Evolutionary conservation across 2,113 vertebrate species (phyloP), one percentile per base, ranked within the genome.

Genomic region (Tragelaphus buxtoni): DNA sequence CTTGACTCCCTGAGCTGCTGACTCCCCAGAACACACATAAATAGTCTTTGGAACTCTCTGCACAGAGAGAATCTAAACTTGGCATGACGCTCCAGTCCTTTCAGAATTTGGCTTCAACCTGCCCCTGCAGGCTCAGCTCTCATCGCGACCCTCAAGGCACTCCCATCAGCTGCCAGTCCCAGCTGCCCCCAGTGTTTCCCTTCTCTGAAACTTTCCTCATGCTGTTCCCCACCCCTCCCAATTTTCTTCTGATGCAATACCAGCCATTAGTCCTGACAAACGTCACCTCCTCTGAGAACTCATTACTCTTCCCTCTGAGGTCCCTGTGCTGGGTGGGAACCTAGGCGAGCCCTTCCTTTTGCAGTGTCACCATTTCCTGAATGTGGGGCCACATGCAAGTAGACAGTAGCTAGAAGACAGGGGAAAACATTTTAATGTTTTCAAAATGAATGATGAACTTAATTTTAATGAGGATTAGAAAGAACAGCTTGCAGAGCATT

Each of bases 121-220:
- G 39, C 13, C 22, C 30, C 17, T 55, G 51, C 53, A 51, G 79
- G 8, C 39, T n/a, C 69, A 65, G 49, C 30, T 47, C 35, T 61
- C 22, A 2, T 58, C 4, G 4, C 0, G 1, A 79, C n/a, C 56
- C 69, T 63, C 6, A 22, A 18, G 56, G 63, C 0, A 0, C 26
- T 55, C 51, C 45, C 26, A 4, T 74, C 18, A 6, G 63, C 85
- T 14, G 16, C 39, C 11, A 24, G n/a, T 14, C 47, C 39, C 39
- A 2, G 51, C 65, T 28, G 8, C 1, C n/a, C 39, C 12, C 4
- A 2, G 35, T 26, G 2, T 4, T 24, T 47, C 86, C 69, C 53
- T 56, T 45, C 47, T 22, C 80, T 2, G 24, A n/a, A 12, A 22
- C 11, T 32, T 49, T 61, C 61, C n/a, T 18, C 0, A 0, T 55